Conservation (phyloP, 2,888 invertebrate genomes). For the Oscheius sp. region DNA sequence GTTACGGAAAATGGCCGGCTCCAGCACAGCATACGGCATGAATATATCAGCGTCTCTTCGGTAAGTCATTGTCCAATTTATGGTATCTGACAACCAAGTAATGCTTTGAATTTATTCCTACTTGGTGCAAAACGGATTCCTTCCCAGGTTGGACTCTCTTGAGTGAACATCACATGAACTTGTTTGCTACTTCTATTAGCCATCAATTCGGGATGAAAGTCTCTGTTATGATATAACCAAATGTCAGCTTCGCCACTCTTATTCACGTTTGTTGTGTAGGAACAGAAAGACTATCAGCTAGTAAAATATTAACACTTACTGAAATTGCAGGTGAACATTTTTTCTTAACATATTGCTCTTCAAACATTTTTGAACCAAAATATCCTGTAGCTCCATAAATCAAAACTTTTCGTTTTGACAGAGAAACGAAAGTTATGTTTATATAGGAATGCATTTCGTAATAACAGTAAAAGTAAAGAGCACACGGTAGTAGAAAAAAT, state of each 20-base stretch:
- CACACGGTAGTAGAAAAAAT: too few relatives aligned
- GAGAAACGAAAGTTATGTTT: too few relatives aligned
- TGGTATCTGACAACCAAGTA: slow-evolving; percentile 32
- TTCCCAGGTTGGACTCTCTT: slow-evolving; percentile 14
- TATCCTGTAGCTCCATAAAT: slow-evolving; percentile 16
- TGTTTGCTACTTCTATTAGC: not conserved
- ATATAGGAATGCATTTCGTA: too few relatives aligned
- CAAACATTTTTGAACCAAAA: slow-evolving; percentile 5
- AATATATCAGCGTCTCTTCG: slow-evolving; percentile 46
- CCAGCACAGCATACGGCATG: slow-evolving; percentile 43
- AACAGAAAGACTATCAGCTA: not conserved
- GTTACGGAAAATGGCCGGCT: not conserved
- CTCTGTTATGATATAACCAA: slow-evolving; percentile 11
- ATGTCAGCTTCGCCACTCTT: not conserved
- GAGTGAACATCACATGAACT: slow-evolving; percentile 18
- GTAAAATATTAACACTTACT: not conserved
- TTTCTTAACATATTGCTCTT: not conserved
- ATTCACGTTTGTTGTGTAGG: not conserved
- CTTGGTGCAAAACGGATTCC: slow-evolving; percentile 4
- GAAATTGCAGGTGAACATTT: not conserved
- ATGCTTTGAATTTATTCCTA: not conserved
- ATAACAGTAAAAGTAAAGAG: too few relatives aligned
- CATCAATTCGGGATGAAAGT: not conserved
- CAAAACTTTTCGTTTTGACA: not conserved
- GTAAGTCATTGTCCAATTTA: slow-evolving; percentile 57